Percentiles rank a stretch among this genome's conserved stretches.
These are phyloP conservation scores for Deroptyus accipitrinus DNA, from an alignment of 2,113 vertebrate species.

Conservation along the genomic window DNA sequence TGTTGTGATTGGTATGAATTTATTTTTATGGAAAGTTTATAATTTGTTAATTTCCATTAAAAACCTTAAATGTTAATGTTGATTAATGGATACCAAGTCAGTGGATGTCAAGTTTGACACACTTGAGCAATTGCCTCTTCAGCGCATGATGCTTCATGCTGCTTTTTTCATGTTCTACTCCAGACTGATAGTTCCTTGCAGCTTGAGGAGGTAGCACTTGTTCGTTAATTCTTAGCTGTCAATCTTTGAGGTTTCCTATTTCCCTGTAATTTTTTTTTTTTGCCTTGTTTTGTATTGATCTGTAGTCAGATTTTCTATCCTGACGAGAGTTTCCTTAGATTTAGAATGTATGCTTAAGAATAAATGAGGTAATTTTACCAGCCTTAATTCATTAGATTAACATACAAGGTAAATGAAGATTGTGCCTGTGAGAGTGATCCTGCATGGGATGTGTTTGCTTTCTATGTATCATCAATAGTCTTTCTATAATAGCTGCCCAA, in stretches of 20 bases:
- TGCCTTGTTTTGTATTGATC: neutral
- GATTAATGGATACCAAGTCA: neutral
- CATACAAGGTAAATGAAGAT: neutral
- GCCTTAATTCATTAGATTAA: neutral
- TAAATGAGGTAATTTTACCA: neutral
- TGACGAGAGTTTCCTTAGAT: neutral
- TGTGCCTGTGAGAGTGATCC: neutral
- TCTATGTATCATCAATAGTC: neutral
- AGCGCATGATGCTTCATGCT: rapidly evolving
- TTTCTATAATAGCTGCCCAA: neutral
- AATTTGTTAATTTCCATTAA: neutral
- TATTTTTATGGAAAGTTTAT: neutral
- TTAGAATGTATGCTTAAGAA: neutral
- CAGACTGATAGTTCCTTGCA: neutral
- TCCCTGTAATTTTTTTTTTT: neutral
- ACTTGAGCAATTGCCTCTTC: neutral
- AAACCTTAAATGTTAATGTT: neutral
- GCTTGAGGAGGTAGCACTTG: neutral
- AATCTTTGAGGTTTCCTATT: neutral
- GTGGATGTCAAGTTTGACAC: neutral
- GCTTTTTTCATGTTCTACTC: neutral
- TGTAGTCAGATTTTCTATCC: neutral
- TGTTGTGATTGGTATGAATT: neutral
- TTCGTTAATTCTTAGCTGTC: neutral
- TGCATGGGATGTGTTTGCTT: neutral